Base-by-base conservation (phyloP, 1,140 invertebrate species). In the Sipha flava region DNA sequence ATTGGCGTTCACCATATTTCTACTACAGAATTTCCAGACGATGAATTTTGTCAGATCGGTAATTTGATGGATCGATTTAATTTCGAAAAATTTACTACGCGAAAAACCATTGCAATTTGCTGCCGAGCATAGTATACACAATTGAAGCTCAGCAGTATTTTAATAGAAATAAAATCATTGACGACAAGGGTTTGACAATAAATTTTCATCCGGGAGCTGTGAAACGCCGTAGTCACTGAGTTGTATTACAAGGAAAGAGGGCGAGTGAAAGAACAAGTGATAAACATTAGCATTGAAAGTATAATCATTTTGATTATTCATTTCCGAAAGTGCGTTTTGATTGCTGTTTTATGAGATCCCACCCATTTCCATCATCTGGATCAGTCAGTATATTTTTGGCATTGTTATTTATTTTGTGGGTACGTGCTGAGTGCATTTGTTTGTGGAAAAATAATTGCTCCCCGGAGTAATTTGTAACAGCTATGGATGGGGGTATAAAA, bases 361-460 rank as follows among this genome's bases (percentile, higher is more conserved):
- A 7, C 31, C 18, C 26, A n/a, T n/a, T 59, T 21, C 34, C 14
- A 21, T 26, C 37, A 21, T 40, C 14, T 10, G 1, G 37, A 43
- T 26, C 37, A 23, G 9, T n/a, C 9, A 23, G 3, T 40, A 23
- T 62, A 34, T 68, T 68, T 68, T 68, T 9, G 64, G 64, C 21
- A 68, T 68, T 29, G 26, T 52, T 73, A 73, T 73, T 34, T 52
- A 52, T 73, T 52, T 49, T 31, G 45, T 2, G 70, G 45, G 29
- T 47, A 5, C 4, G 43, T 26, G 45, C 18, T 12, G 68, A 45
- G 37, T 52, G 45, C 5, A 23, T 73, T 54, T 54, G 12, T 52
- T 73, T 37, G 70, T 34, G n/a, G n/a, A 52, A 73, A 18, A 73
- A 73, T 52, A 73, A 73, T 73, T 31, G 45, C n/a, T 73, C 26